These are phyloP conservation scores for Caenorhabditis macrosperma DNA, from an alignment of 2,888 invertebrate genomes.

Conservation along the genomic window DNA sequence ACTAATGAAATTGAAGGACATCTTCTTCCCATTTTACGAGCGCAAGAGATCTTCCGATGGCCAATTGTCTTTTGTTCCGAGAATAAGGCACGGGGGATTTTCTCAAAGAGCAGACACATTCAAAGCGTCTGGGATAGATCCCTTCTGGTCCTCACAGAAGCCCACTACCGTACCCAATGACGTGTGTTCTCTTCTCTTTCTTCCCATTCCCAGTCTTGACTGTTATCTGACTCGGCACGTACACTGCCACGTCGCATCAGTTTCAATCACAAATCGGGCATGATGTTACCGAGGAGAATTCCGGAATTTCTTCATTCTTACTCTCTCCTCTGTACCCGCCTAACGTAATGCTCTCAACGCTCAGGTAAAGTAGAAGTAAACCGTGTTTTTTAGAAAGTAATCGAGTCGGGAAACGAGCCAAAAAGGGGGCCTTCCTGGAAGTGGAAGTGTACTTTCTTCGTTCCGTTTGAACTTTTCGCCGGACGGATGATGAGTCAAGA, in stretches of 20 bases:
- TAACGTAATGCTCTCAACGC: not conserved
- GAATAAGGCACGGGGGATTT: no score
- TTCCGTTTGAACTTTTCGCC: constrained; percentile 3
- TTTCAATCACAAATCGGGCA: not conserved
- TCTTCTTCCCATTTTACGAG: no score
- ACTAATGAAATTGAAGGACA: not conserved
- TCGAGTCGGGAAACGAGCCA: no score
- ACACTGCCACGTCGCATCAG: not conserved
- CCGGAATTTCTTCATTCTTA: not conserved
- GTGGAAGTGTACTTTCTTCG: constrained; percentile 1
- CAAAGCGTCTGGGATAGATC: no score
- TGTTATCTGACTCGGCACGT: not conserved
- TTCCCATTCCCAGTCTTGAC: not conserved
- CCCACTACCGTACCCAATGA: no score
- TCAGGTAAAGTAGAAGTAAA: not conserved
- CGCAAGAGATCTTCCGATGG: no score
- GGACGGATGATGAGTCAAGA: constrained; percentile 16
- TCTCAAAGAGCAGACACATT: no score
- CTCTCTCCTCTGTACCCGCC: not conserved
- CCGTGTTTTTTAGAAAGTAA: no score
- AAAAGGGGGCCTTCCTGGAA: no score
- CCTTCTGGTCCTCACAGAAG: no score
- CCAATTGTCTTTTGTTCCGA: no score
- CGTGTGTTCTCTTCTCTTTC: not conserved
- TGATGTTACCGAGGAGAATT: not conserved